phyloP scores from a whole-genome alignment of 2,113 vertebrate species.

The Pomatorhinus ruficollis region DNA sequence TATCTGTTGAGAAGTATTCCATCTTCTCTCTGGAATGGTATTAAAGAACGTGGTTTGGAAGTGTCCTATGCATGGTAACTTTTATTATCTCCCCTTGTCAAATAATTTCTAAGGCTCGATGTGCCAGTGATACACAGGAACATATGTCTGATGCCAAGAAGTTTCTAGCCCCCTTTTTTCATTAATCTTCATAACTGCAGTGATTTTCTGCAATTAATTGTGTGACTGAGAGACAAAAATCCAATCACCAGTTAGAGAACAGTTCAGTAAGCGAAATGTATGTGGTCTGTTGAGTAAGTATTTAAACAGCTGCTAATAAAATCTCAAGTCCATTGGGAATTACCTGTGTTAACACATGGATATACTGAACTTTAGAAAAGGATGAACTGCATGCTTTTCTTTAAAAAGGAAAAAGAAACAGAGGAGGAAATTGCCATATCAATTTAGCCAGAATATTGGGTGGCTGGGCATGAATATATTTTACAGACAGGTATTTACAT shows the following conservation, averaged over 20 bases:
- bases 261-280: neutral
- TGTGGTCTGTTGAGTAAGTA: neutral
- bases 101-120: neutral
- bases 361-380: neutral
- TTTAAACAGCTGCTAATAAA: neutral
- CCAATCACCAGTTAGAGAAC: neutral
- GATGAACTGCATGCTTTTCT: neutral
- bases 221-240: neutral
- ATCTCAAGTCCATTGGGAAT: neutral
- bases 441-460: neutral
- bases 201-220: neutral
- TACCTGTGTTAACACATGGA: neutral
- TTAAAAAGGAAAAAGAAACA: neutral
- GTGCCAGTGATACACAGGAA: neutral
- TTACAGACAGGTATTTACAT: neutral
- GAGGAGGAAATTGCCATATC: neutral
- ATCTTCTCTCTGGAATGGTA: neutral
- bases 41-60: neutral
- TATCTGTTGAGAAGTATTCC: neutral
- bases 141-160: fast-evolving
- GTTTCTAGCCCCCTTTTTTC: neutral
- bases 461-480: neutral
- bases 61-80: neutral
- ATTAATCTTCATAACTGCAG: neutral
- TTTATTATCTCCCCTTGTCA: neutral